Base-by-base conservation (phyloP, 2,113 vertebrate genomes). In the Dasypus novemcinctus region DNA sequence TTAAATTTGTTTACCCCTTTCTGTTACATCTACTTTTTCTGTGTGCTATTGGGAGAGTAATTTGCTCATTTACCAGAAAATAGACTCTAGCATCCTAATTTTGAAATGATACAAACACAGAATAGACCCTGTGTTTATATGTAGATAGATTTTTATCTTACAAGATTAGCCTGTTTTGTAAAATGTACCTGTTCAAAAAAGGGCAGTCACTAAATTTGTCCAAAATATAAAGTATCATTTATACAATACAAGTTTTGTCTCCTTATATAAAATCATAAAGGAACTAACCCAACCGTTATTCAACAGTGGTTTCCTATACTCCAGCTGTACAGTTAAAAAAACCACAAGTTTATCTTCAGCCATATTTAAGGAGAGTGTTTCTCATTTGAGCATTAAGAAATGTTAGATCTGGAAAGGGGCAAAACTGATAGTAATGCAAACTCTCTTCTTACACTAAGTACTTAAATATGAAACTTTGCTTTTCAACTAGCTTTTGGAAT, bases 401-500 rank as follows among this genome's bases (percentile, higher is more conserved):
- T 64, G 31, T 66, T 33, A 69, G n/a, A 14, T 85, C 64, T 92
- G 49, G 74, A 54, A 81, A 93, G 57, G 43, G 33, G 52, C 27
- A 76, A 66, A 86, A 31, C 82, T 72, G 29, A 86, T 76, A 69
- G 3, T 91, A 88, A 66, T 64, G 20, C 18, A 81, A 54, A 38
- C 38, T 27, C 27, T 90, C 9, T 82, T 81, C n/a, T 95, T 72
- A 43, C 1, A 43, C 25, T 71, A 1, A 74, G 23, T 86, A 46
- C 76, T 95, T 94, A 85, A 94, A 36, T 54, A 29, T 85, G 54
- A 95, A 59, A 81, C 87, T 96, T 97, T 84, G 97, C 52, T 52
- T 93, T 96, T 69, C 91, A 57, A 76, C 57, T 93, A 99, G 99
- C 99, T 99, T 98, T 97, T 99, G 98, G 98, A 98, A 17, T 99